Evolutionary conservation across 2,797 vertebrate species (phyloP).

Genomic region (Brachyrhaphis roseni): DNA sequence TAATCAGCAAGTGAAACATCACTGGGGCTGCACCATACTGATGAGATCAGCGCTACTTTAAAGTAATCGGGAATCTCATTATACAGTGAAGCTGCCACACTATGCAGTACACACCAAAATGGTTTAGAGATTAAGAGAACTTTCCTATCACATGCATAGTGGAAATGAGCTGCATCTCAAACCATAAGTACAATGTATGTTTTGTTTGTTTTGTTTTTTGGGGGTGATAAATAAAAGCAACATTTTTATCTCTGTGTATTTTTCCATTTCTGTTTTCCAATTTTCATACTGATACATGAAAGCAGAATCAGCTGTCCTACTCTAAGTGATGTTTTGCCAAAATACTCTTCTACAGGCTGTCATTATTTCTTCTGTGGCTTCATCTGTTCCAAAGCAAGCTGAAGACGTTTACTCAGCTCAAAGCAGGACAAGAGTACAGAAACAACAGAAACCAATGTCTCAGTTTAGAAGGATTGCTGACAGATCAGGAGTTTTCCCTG

Average conservation of each 20-base stretch:
- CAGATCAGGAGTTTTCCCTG: constrained; percentile 68
- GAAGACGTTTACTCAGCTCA: constrained; percentile 72
- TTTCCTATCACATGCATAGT: not conserved
- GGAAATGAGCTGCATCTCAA: not conserved
- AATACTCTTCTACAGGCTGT: constrained; percentile 56
- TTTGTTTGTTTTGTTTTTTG: not conserved
- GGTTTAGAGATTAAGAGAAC: not conserved
- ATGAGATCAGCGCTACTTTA: constrained; percentile 33
- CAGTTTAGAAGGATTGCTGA: constrained; percentile 74
- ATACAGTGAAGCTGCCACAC: constrained; percentile 36
- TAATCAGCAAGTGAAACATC: constrained; percentile 22
- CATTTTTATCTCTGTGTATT: constrained; percentile 15
- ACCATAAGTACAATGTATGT: not conserved
- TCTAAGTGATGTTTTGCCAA: constrained; percentile 65
- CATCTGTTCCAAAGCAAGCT: constrained; percentile 62
- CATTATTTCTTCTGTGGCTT: constrained; percentile 66
- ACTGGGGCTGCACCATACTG: not conserved
- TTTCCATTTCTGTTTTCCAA: constrained; percentile 35
- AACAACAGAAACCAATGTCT: constrained; percentile 76
- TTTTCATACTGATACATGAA: constrained; percentile 49
- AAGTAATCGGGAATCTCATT: constrained; percentile 43
- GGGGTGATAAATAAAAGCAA: not conserved
- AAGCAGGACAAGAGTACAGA: constrained; percentile 62
- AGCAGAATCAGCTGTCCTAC: constrained; percentile 47
- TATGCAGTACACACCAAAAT: not conserved